Percentiles rank a stretch among this genome's conserved stretches.
Conservation (phyloP, 2,888 invertebrate genomes). For the Chirona hameri region DNA sequence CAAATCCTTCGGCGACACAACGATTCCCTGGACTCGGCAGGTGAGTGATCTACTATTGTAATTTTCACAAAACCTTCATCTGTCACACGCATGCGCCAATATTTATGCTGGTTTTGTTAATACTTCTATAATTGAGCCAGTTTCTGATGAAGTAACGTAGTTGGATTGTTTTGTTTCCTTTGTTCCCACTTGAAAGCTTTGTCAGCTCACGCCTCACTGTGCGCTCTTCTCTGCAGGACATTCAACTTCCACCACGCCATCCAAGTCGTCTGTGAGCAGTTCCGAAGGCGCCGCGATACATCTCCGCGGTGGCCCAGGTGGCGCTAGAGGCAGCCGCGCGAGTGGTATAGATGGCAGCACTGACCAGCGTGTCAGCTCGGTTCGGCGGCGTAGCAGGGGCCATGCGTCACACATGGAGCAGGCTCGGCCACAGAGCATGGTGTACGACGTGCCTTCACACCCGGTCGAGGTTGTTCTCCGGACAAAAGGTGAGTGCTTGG, state of each 20-base stretch:
- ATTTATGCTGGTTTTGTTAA: no score
- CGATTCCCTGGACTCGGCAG: slow-evolving; percentile 4
- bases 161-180: no score
- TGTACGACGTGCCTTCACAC: background rate
- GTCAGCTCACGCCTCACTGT: no score
- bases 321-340: background rate
- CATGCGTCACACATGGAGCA: background rate
- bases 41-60: background rate
- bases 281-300: background rate
- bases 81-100: no score
- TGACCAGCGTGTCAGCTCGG: background rate
- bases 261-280: slow-evolving; percentile 1
- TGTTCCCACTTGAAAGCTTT: no score
- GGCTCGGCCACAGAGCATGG: background rate
- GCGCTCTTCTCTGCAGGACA: background rate
- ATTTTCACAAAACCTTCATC: no score
- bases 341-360: background rate
- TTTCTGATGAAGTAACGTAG: no score
- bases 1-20: background rate
- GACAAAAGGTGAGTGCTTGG: background rate
- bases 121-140: no score
- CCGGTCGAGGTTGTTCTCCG: background rate
- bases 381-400: background rate
- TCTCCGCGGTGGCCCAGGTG: background rate
- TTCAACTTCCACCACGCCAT: background rate